Evolutionary conservation across 2,113 vertebrate species (phyloP).

Genomic region (Thymallus thymallus): DNA sequence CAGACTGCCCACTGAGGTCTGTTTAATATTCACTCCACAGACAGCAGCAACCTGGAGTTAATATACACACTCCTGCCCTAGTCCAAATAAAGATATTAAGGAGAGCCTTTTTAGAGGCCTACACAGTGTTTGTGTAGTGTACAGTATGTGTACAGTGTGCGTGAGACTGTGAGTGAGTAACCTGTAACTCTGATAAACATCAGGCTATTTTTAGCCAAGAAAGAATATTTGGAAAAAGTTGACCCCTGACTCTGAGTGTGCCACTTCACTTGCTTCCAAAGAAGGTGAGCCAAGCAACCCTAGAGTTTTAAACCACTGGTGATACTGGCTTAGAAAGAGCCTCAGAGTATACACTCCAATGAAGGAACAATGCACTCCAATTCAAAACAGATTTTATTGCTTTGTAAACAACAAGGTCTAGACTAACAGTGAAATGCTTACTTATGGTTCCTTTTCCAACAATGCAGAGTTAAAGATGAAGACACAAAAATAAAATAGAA

Average conservation of each 20-base stretch:
- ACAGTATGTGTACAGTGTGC: constrained; percentile 1
- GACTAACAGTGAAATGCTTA: background rate
- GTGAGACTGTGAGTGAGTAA: constrained; percentile 30
- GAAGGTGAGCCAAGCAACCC: constrained; percentile 47
- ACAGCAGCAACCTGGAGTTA: constrained; percentile 14
- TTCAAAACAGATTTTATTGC: too few species aligned
- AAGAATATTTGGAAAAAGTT: constrained; percentile 62
- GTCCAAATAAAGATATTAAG: constrained; percentile 53
- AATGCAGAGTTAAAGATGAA: too few species aligned
- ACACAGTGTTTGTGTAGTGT: constrained; percentile 18
- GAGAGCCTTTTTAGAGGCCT: background rate
- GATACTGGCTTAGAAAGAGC: too few species aligned
- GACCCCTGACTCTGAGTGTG: constrained; percentile 56
- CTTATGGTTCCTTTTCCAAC: too few species aligned
- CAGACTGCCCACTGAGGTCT: constrained; percentile 12
- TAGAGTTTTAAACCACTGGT: too few species aligned
- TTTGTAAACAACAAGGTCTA: too few species aligned
- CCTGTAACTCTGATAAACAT: constrained; percentile 65
- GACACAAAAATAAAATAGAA: too few species aligned
- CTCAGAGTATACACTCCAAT: too few species aligned
- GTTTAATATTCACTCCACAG: constrained; percentile 53
- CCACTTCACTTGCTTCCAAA: constrained; percentile 63
- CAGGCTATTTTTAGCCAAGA: constrained; percentile 63
- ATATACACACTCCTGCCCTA: constrained; percentile 17
- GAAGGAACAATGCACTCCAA: too few species aligned